A percentile compares a stretch with the other conserved stretches of the same genome.
Conservation (phyloP, 2,797 vertebrate species). For the Aeoliscus strigatus region DNA sequence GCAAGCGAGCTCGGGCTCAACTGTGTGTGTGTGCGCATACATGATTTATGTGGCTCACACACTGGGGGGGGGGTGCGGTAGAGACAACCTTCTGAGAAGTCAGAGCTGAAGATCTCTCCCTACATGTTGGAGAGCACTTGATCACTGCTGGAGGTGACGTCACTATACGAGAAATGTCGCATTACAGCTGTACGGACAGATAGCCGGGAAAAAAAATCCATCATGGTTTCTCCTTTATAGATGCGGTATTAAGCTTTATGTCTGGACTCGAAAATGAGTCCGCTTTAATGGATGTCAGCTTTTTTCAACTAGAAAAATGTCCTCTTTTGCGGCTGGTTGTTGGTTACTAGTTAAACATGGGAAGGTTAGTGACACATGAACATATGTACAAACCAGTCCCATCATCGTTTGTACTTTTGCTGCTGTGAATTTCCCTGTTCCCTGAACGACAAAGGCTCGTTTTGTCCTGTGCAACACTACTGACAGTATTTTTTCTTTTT, state of each 20-base stretch:
- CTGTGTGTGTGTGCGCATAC: slow-evolving; percentile 71
- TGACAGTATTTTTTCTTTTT: too few relatives aligned
- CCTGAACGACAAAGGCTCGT: too few relatives aligned
- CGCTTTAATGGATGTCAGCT: too few relatives aligned
- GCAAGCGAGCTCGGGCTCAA: slow-evolving; percentile 49
- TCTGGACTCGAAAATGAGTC: slow-evolving; percentile 4
- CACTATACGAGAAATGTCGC: slow-evolving; percentile 9
- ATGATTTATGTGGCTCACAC: slow-evolving; percentile 72
- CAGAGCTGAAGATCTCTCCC: slow-evolving; percentile 15
- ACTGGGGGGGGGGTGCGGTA: slow-evolving; percentile 18
- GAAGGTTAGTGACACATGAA: too few relatives aligned
- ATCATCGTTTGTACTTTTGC: too few relatives aligned
- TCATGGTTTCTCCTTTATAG: slow-evolving; percentile 10
- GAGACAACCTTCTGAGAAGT: slow-evolving; percentile 49
- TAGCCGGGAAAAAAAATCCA: slow-evolving; percentile 4
- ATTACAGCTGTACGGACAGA: slow-evolving; percentile 2
- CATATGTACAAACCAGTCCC: too few relatives aligned
- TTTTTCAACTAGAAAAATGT: slow-evolving; percentile 4
- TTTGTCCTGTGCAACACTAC: too few relatives aligned
- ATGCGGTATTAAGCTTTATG: slow-evolving; percentile 13
- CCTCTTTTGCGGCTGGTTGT: slow-evolving; percentile 2
- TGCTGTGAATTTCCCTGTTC: too few relatives aligned
- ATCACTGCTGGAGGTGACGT: slow-evolving; percentile 15
- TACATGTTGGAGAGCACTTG: slow-evolving; percentile 16
- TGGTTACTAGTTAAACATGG: too few relatives aligned